These are phyloP conservation scores for Oryzias melastigma DNA, from an alignment of 2,113 vertebrate species.

Conservation along the genomic window DNA sequence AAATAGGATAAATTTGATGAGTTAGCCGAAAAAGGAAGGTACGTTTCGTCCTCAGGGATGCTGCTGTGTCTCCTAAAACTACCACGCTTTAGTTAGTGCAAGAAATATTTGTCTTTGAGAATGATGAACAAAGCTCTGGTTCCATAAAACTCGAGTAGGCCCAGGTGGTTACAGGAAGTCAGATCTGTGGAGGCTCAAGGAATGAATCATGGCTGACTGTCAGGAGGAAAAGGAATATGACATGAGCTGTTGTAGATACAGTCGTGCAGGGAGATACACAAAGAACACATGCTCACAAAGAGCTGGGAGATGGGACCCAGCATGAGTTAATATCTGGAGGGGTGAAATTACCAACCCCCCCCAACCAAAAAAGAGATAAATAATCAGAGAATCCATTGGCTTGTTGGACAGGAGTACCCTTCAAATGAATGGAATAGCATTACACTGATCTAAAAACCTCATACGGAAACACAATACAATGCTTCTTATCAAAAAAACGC, in stretches of 20 bases:
- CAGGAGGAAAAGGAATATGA: constrained; percentile 32
- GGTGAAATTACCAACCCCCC: no score
- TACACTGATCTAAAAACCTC: constrained; percentile 28
- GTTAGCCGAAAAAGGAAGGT: constrained; percentile 16
- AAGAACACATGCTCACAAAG: background rate
- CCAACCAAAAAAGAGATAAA: no score
- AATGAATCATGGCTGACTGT: constrained; percentile 33
- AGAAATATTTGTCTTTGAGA: constrained; percentile 44
- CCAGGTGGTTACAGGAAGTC: constrained; percentile 42
- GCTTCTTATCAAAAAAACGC: constrained; percentile 45
- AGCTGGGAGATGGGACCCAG: background rate
- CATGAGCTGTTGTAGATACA: constrained; percentile 9
- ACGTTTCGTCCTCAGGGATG: constrained; percentile 22
- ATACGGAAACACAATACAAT: constrained; percentile 45
- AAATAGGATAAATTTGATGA: constrained; percentile 37
- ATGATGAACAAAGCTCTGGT: constrained; percentile 43
- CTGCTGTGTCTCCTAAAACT: constrained; percentile 21
- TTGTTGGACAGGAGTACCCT: constrained; percentile 26
- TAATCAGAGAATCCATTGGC: no score
- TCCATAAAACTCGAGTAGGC: constrained; percentile 44
- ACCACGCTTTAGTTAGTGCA: constrained; percentile 30
- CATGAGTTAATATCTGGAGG: background rate
- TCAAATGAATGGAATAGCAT: constrained; percentile 41
- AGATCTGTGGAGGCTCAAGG: constrained; percentile 29
- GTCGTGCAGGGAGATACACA: constrained; percentile 18